phyloP scores from a whole-genome alignment of 2,888 invertebrate species.

The Cylloceria caligata region DNA sequence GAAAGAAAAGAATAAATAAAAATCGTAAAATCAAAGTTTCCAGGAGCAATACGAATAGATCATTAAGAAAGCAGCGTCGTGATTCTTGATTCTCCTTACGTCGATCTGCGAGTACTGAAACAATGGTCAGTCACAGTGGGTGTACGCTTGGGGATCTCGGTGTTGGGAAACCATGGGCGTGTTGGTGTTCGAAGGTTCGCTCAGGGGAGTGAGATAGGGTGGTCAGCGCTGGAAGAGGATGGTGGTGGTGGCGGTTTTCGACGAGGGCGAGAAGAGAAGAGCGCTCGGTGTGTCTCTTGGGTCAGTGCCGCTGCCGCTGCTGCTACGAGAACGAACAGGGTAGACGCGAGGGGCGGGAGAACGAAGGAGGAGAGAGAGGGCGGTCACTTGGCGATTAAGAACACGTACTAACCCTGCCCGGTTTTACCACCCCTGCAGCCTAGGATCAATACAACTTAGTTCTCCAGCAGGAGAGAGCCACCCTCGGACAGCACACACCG shows the following conservation, averaged over 20 bases:
- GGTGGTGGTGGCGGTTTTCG: slow-evolving; percentile 57
- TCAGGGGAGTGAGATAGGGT: slow-evolving; percentile 61
- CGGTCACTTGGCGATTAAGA: slow-evolving; percentile 85
- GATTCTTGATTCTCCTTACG: slow-evolving; percentile 63
- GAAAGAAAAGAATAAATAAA: too few relatives aligned
- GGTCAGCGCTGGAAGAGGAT: slow-evolving; percentile 65
- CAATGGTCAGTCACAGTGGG: slow-evolving; percentile 30
- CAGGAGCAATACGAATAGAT: background rate
- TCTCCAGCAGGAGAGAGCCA: slow-evolving; percentile 77
- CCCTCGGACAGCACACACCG: slow-evolving; percentile 60
- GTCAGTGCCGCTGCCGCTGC: slow-evolving; percentile 46
- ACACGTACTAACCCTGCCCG: slow-evolving; percentile 84
- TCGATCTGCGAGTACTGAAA: slow-evolving; percentile 22
- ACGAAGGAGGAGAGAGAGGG: slow-evolving; percentile 79
- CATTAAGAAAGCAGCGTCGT: slow-evolving; percentile 44
- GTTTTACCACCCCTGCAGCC: slow-evolving; percentile 83
- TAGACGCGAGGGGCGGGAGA: slow-evolving; percentile 73
- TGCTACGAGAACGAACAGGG: slow-evolving; percentile 60
- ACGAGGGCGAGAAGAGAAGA: slow-evolving; percentile 65
- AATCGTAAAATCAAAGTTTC: too few relatives aligned
- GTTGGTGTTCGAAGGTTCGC: slow-evolving; percentile 66
- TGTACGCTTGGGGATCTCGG: slow-evolving; percentile 18
- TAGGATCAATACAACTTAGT: slow-evolving; percentile 85
- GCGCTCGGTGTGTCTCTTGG: slow-evolving; percentile 66
- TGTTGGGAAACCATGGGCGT: slow-evolving; percentile 56